Evolutionary conservation across 2,888 invertebrate species (phyloP).

Genomic region (Agrotis segetum): DNA sequence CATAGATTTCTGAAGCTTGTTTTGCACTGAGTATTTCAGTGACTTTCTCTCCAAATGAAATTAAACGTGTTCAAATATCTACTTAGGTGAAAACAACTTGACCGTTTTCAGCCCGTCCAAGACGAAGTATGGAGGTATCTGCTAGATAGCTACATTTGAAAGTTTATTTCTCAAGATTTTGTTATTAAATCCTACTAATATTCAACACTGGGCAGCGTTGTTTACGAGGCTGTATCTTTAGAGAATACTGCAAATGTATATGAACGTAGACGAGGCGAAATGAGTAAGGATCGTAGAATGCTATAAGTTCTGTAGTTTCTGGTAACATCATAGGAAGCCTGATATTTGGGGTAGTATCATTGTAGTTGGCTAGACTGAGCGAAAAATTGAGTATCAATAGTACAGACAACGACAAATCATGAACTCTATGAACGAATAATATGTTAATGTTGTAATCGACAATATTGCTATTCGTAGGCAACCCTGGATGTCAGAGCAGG

Average conservation of each 20-base stretch:
- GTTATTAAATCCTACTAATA: neutral
- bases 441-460: no score
- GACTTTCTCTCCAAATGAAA: neutral
- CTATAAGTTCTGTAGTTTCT: neutral
- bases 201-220: no score
- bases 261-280: neutral
- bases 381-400: constrained; percentile 9
- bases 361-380: neutral
- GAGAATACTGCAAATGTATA: neutral
- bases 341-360: neutral
- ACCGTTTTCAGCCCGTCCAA: neutral
- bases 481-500: no score
- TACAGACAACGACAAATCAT: no score
- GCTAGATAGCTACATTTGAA: neutral
- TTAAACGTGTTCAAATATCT: neutral
- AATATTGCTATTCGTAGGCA: neutral
- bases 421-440: no score
- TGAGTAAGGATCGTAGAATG: neutral
- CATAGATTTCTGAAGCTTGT: neutral
- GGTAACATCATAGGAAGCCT: neutral
- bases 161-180: neutral
- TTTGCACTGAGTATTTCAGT: no score
- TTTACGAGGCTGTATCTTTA: no score
- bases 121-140: neutral
- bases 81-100: neutral